A percentile compares a stretch with the other conserved stretches of the same genome.
Evolutionary conservation across 2,797 vertebrate genomes (phyloP).

Genomic region (Tragopan temminckii): DNA sequence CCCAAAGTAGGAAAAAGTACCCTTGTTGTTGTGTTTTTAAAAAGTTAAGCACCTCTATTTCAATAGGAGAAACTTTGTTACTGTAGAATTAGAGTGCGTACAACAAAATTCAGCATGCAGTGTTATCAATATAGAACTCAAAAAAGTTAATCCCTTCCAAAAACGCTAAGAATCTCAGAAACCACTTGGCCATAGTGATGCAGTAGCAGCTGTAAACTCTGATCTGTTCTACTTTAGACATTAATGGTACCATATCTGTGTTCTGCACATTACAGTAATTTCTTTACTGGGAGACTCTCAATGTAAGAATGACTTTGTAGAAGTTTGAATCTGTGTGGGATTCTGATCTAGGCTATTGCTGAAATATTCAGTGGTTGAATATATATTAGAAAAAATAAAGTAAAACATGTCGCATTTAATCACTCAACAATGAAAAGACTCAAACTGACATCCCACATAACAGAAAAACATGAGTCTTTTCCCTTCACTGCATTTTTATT

Average conservation of each 20-base stretch:
- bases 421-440: background rate
- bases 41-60: background rate
- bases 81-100: rapidly evolving
- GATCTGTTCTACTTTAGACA: background rate
- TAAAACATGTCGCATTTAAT: background rate
- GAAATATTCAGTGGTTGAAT: background rate
- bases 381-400: background rate
- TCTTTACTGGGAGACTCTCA: background rate
- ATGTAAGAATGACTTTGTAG: background rate
- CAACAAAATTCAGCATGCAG: background rate
- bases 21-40: background rate
- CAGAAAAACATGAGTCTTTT: background rate
- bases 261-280: background rate
- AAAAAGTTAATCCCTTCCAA: background rate
- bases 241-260: background rate
- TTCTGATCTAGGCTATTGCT: background rate
- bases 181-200: background rate
- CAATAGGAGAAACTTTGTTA: background rate
- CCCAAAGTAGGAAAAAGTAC: background rate
- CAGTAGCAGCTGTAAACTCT: background rate
- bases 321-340: background rate
- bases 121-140: background rate
- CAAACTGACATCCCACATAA: background rate
- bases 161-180: background rate
- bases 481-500: background rate